Evolutionary conservation across 2,888 invertebrate species (phyloP), one percentile per base, ranked within the genome.

Genomic region (Hecatera dysodea): DNA sequence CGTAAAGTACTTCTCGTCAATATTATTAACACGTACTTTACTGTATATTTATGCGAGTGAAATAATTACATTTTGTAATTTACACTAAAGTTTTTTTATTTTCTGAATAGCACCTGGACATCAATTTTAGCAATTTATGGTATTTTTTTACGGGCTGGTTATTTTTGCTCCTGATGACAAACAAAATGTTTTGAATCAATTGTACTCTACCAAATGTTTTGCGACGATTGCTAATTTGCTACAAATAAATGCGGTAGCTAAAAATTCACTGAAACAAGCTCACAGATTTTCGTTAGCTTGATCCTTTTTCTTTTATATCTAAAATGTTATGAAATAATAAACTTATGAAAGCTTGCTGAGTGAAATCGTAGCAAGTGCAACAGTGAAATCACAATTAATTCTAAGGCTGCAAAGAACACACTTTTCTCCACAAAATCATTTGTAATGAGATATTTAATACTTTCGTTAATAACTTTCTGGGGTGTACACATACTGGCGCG

Each of bases 401-500:
- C 7, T 5, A 0, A 36, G 1, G 24, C 33, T 33, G 29, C 27
- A n/a, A 52, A 15, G 17, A 59, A 29, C 33, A 36, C 0, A 36
- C 0, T 2, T 75, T 46, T n/a, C 19, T n/a, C 24, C 52, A n/a
- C 29, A 44, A 53, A 72, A 56, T 55, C 24, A 63, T 66, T 72
- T 39, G 59, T 67, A 79, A 73, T 82, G 61, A 39, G 50, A 65
- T 62, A 71, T 71, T 67, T 57, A 68, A 64, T 61, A 48, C 53
- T 64, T 72, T 61, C 5, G 57, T 63, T 72, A 72, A 66, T 80
- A 83, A 70, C 69, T 78, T 74, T 83, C 68, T 74, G 77, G 70
- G 68, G 82, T 84, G 79, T 69, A 48, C 33, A 77, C 55, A 67
- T 68, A 75, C 70, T 84, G 83, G 81, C 82, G 83, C 78, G 75